Percentiles rank a stretch among this genome's conserved stretches.
These are phyloP conservation scores for Lerista edwardsae DNA, from an alignment of 2,797 vertebrate genomes.

Conservation along the genomic window DNA sequence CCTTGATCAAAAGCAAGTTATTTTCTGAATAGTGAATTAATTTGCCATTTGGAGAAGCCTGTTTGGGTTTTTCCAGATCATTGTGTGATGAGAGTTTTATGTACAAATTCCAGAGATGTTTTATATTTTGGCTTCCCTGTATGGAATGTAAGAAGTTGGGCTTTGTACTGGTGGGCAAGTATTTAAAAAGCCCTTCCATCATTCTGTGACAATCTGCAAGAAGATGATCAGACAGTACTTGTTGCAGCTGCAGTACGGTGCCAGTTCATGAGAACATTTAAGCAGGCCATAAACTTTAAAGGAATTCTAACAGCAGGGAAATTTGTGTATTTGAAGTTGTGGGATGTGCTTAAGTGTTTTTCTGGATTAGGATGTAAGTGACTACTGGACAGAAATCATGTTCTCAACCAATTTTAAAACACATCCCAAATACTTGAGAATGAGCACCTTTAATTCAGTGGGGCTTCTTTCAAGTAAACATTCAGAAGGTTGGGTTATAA, in stretches of 20 bases:
- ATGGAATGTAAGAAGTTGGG: background rate
- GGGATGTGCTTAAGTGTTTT: conserved; percentile 15
- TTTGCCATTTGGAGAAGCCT: conserved; percentile 59
- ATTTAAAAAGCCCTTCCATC: conserved; percentile 50
- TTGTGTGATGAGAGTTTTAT: conserved; percentile 24
- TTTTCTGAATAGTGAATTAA: conserved; percentile 61
- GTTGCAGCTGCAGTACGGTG: conserved; percentile 46
- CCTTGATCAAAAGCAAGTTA: conserved; percentile 37
- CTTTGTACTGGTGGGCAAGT: conserved; percentile 31
- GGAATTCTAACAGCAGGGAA: background rate
- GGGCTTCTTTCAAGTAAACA: conserved; percentile 13
- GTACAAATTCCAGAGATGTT: conserved; percentile 44
- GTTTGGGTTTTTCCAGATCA: conserved; percentile 43
- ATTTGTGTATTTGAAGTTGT: background rate
- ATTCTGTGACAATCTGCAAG: conserved; percentile 28
- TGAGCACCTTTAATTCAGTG: background rate
- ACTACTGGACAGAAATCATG: conserved; percentile 43
- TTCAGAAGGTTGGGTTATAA: background rate
- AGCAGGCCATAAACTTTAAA: background rate
- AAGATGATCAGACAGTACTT: conserved; percentile 59
- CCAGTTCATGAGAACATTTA: conserved; percentile 45
- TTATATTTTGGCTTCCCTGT: background rate
- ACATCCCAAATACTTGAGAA: background rate
- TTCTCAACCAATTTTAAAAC: conserved; percentile 8
- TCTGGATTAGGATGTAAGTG: conserved; percentile 51